A percentile compares a stretch with the other conserved stretches of the same genome.
phyloP scores from a whole-genome alignment of 2,113 vertebrate species.

The Passer montanus region DNA sequence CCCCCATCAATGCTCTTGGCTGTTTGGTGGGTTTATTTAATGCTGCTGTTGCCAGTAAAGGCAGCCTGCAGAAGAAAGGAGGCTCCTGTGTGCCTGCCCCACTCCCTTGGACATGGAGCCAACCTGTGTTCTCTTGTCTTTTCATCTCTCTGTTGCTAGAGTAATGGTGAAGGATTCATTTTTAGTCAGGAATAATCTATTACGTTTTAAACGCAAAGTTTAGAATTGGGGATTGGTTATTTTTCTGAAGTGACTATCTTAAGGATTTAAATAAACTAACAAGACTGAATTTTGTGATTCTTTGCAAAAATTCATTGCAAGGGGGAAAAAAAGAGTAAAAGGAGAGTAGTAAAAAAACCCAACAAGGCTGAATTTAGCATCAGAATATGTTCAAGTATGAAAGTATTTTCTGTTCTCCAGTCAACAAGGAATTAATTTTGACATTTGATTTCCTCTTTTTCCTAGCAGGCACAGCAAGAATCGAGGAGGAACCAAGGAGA shows the following conservation, averaged over 20 bases:
- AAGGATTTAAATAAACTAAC: background rate
- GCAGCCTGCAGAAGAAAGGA: background rate
- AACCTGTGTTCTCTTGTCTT: background rate
- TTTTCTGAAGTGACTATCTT: background rate
- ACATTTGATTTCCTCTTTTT: slow-evolving; percentile 1
- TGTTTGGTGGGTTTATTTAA: background rate
- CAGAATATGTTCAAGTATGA: background rate
- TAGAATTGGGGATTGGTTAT: background rate
- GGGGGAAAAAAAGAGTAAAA: background rate
- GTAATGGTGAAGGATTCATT: background rate
- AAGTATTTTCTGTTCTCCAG: background rate
- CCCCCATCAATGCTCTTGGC: background rate
- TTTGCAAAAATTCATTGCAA: background rate
- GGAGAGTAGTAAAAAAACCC: background rate
- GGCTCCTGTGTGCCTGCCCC: background rate
- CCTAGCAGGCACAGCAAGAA: background rate
- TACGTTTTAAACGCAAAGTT: background rate
- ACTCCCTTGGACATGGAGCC: background rate
- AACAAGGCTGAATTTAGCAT: background rate
- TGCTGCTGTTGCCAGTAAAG: background rate
- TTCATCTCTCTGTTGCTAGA: background rate
- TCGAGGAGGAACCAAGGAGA: background rate
- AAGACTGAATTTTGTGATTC: background rate
- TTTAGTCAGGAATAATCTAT: background rate
- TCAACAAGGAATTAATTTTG: background rate